Evolutionary conservation across 2,888 invertebrate species (phyloP).

Genomic region (Lithophane semibrunnea): DNA sequence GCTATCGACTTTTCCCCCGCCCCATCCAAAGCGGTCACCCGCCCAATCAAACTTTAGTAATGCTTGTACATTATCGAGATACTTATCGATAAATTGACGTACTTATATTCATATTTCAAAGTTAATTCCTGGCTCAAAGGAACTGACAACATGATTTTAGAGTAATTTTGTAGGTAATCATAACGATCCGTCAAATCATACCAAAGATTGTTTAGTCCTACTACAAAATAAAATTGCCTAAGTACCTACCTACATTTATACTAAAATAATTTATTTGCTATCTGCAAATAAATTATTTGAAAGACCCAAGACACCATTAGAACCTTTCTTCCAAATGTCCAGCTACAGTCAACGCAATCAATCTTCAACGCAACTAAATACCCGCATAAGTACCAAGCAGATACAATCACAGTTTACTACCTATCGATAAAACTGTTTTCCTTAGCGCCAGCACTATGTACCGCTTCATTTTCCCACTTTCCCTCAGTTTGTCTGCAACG

Average conservation of each 20-base stretch:
- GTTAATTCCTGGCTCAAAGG: neutral
- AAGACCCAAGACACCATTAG: neutral
- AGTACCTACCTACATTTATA: neutral
- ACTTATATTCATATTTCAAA: constrained; percentile 2
- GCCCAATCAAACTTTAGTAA: constrained; percentile 82
- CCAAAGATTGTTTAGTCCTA: neutral
- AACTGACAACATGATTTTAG: neutral
- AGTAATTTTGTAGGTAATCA: neutral
- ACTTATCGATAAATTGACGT: constrained; percentile 60
- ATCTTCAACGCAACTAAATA: constrained; percentile 23
- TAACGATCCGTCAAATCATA: neutral
- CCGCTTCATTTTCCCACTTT: constrained; percentile 81
- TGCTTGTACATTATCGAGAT: constrained; percentile 55
- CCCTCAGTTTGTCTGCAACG: constrained; percentile 79
- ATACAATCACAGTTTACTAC: constrained; percentile 38
- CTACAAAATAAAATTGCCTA: neutral
- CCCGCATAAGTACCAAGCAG: constrained; percentile 6
- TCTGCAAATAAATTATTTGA: neutral
- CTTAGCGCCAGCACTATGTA: constrained; percentile 73
- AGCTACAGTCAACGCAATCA: constrained; percentile 18
- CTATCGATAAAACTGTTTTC: constrained; percentile 69
- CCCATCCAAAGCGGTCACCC: constrained; percentile 76
- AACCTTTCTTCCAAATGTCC: neutral
- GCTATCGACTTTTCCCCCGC: constrained; percentile 87
- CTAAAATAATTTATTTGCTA: neutral